phyloP scores from a whole-genome alignment of 1,140 invertebrate species.

The Pseudomyrmex concolor region DNA sequence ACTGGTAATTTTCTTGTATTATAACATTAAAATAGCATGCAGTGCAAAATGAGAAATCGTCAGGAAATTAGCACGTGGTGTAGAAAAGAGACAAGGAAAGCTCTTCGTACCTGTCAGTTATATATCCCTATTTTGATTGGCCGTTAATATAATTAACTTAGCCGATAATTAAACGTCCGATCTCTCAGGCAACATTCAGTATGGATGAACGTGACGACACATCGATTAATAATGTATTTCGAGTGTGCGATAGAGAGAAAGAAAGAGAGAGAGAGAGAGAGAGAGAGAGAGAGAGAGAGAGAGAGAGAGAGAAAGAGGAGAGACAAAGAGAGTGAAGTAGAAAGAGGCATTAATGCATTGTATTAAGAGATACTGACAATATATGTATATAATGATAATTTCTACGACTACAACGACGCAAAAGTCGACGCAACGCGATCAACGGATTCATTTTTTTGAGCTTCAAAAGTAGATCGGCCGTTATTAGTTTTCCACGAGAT shows the following conservation, averaged over 20 bases:
- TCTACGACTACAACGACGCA: constrained; percentile 16
- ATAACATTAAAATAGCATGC: neutral
- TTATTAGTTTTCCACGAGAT: constrained; percentile 54
- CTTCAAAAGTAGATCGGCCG: constrained; percentile 46
- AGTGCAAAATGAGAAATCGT: constrained; percentile 24
- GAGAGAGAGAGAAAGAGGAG: neutral
- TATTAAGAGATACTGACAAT: constrained; percentile 28
- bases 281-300: neutral
- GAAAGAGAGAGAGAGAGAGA: neutral
- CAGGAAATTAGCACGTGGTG: constrained; percentile 23
- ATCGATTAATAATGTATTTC: constrained; percentile 17
- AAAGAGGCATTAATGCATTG: neutral
- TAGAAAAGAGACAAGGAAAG: neutral
- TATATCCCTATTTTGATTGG: constrained; percentile 9
- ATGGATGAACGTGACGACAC: constrained; percentile 5
- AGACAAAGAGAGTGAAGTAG: neutral
- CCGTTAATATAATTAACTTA: constrained; percentile 23
- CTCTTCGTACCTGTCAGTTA: constrained; percentile 3
- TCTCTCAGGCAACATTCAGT: constrained; percentile 17
- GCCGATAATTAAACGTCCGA: constrained; percentile 23
- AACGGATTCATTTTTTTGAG: constrained; percentile 48
- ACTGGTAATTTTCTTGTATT: constrained; percentile 30
- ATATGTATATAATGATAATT: constrained; percentile 36
- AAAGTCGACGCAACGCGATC: constrained; percentile 36
- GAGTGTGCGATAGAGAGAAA: neutral